Conservation (phyloP, 2,888 invertebrate genomes). For the Harpagoxenus sublaevis region DNA sequence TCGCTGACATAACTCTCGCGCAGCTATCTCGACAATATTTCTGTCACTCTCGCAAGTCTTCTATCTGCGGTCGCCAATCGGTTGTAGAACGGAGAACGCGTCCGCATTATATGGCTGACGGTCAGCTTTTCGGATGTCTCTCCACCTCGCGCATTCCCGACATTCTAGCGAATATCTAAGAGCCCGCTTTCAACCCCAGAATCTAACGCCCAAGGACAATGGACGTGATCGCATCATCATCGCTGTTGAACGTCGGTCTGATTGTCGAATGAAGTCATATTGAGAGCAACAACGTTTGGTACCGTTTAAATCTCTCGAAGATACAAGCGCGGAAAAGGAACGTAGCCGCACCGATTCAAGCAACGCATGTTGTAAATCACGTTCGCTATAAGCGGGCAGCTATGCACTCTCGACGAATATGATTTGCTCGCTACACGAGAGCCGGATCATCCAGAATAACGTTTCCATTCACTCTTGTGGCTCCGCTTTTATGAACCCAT, state of each 20-base stretch:
- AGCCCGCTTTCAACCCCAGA: no score
- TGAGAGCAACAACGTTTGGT: background rate
- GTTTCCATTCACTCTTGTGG: conserved; percentile 32
- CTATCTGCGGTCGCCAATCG: conserved; percentile 70
- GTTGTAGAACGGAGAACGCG: conserved; percentile 40
- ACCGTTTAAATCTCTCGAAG: background rate
- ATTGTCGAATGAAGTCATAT: background rate
- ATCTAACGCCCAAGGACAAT: background rate
- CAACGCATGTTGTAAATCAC: background rate
- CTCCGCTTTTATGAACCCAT: conserved; percentile 53
- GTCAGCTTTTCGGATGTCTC: conserved; percentile 60
- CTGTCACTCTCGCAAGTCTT: conserved; percentile 75
- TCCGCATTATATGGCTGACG: conserved; percentile 65
- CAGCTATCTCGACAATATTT: conserved; percentile 79
- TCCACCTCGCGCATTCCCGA: conserved; percentile 18
- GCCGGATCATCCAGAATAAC: conserved; percentile 7
- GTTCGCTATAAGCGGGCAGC: background rate
- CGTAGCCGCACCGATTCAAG: background rate
- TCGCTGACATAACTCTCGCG: conserved; percentile 74
- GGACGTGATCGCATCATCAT: background rate
- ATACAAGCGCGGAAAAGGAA: background rate
- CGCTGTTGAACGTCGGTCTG: background rate
- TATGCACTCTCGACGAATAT: background rate
- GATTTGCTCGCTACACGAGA: background rate
- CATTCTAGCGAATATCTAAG: background rate